Evolutionary conservation across 2,113 vertebrate species (phyloP).

Genomic region (Petrocephalus zakoni): DNA sequence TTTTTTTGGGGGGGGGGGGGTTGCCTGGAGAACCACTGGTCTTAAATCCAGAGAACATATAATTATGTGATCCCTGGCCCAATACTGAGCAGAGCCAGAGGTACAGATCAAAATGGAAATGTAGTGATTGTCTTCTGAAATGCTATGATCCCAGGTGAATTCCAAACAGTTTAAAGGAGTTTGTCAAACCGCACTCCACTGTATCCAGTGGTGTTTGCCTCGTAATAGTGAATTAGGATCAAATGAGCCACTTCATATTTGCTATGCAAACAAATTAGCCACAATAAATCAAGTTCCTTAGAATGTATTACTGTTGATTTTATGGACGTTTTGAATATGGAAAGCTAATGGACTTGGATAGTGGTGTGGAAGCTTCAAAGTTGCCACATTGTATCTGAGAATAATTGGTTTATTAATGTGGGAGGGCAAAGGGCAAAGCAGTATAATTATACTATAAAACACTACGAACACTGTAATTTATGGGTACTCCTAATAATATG

Average conservation of each 20-base stretch:
- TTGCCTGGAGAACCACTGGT: background rate
- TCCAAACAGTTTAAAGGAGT: background rate
- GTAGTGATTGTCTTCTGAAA: background rate
- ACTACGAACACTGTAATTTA: background rate
- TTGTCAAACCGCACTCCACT: background rate
- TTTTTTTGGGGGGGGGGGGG: background rate
- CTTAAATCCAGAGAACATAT: background rate
- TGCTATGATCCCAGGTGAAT: background rate
- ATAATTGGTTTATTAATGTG: background rate
- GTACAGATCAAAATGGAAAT: background rate
- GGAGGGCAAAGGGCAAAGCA: background rate
- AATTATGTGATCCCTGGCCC: background rate
- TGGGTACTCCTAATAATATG: background rate
- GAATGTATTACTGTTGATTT: background rate
- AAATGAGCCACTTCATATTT: background rate
- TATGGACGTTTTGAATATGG: background rate
- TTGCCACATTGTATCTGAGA: background rate
- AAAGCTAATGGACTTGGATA: background rate
- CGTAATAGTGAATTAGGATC: background rate
- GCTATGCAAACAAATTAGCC: background rate
- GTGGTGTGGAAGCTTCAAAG: background rate
- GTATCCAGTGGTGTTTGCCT: background rate
- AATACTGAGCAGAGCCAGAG: background rate
- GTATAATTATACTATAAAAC: background rate
- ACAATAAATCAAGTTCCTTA: background rate